Base-by-base conservation (phyloP, 2,797 vertebrate genomes). In the Ctenosaura bakeri region DNA sequence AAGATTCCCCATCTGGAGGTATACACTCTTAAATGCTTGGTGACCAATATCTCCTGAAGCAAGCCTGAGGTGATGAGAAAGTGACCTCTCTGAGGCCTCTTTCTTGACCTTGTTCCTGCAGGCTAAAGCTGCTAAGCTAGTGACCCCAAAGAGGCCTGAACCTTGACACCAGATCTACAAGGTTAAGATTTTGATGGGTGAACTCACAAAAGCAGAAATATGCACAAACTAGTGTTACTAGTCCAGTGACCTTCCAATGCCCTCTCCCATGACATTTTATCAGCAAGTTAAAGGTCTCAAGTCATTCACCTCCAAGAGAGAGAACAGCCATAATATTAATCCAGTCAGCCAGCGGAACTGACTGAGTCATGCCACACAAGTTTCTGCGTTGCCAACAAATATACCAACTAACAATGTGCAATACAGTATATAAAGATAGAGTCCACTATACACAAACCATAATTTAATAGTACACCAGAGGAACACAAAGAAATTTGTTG, bases 251-350 rank as follows among this genome's bases (percentile, higher is more conserved):
- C 56, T 83, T 78, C n/a, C 73, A 73, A 13, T 80, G 85, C 42
- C 84, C 74, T 89, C 62, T 91, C 62, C 42, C 80, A 79, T 74
- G 88, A 87, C 85, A 84, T 84, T 79, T 92, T 86, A 89, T 83
- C 81, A 87, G 29, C 56, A 87, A 87, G 62, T 38, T 84, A 92
- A 86, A 83, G 52, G 6, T 91, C 62, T 64, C 59, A 46, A 87
- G 81, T 89, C 83, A 91, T 38, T 89, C 18, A 35, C 71, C 80
- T 87, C 64, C 66, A 35, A 87, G 62, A 26, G 22, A 66, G 52
- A 14, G 24, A 66, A 29, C 52, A n/a, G 54, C 83, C 78, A 35
- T 10, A 74, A 46, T 59, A 83, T 86, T 82, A 59, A 71, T 64
- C 50, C 56, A 56, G 59, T 50, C 69, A 76, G 69, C n/a, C 71